Evolutionary conservation across 2,797 vertebrate species (phyloP).

Genomic region (Cryptoblepharus egeriae): DNA sequence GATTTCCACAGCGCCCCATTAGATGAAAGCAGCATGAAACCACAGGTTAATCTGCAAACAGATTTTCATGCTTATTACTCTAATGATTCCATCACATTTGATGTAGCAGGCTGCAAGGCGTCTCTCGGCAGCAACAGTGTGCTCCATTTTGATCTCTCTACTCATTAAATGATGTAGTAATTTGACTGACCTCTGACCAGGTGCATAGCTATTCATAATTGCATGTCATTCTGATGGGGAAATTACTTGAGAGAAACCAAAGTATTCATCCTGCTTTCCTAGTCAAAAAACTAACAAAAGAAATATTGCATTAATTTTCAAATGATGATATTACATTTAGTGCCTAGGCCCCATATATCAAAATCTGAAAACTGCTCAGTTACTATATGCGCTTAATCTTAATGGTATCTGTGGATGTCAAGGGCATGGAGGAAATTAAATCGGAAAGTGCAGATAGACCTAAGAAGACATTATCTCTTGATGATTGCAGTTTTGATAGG

Average conservation of each 20-base stretch:
- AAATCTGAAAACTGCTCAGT: conserved; percentile 90
- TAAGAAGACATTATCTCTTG: conserved; percentile 99
- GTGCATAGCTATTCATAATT: conserved; percentile 92
- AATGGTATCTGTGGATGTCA: conserved; percentile 99
- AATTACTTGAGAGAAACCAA: conserved; percentile 83
- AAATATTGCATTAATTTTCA: conserved; percentile 99
- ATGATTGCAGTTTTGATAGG: conserved; percentile 99
- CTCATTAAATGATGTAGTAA: conserved; percentile 96
- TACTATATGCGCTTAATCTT: conserved; percentile 99
- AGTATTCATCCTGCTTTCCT: conserved; percentile 79
- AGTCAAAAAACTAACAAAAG: conserved; percentile 91
- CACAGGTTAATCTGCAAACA: conserved; percentile 95
- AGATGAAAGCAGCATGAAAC: conserved; percentile 87
- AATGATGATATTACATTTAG: conserved; percentile 99
- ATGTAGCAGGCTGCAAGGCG: conserved; percentile 86
- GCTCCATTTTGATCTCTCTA: conserved; percentile 87
- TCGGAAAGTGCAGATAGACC: conserved; percentile 99
- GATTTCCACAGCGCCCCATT: conserved; percentile 83
- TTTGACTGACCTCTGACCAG: conserved; percentile 94
- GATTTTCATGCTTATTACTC: conserved; percentile 98
- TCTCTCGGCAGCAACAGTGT: conserved; percentile 83
- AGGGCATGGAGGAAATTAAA: conserved; percentile 99
- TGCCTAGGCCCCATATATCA: conserved; percentile 92
- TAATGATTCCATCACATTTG: conserved; percentile 98
- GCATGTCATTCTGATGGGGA: conserved; percentile 90